Evolutionary conservation across 2,113 vertebrate genomes (phyloP).

Genomic region (Trichechus manatus): DNA sequence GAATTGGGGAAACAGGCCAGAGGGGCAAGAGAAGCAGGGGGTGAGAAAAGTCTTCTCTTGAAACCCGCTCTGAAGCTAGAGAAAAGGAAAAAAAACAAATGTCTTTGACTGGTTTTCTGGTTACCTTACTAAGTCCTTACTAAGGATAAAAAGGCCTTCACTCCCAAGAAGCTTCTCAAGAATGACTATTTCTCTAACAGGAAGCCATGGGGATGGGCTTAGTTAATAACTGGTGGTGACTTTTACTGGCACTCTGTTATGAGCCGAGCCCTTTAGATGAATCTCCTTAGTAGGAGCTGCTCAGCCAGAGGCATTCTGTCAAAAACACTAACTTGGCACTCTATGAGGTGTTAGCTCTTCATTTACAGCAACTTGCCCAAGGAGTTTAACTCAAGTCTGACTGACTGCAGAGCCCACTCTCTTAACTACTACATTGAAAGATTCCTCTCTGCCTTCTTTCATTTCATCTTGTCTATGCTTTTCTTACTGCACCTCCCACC

Average conservation of each 20-base stretch:
- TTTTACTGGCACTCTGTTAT: background rate
- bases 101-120: conserved; percentile 24
- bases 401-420: background rate
- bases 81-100: background rate
- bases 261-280: background rate
- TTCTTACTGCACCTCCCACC: background rate
- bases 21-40: background rate
- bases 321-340: background rate
- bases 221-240: background rate
- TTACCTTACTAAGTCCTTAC: conserved; percentile 1
- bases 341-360: background rate
- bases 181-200: background rate
- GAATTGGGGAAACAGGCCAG: background rate
- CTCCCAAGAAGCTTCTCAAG: conserved; percentile 16
- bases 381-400: background rate
- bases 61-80: background rate
- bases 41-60: background rate
- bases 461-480: background rate
- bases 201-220: background rate
- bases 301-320: background rate
- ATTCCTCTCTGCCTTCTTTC: background rate
- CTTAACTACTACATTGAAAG: background rate
- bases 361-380: background rate
- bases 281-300: background rate
- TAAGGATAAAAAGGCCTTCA: background rate